Percentiles rank a stretch among this genome's conserved stretches.
phyloP scores from a whole-genome alignment of 2,113 vertebrate species.

The Antechinus flavipes region DNA sequence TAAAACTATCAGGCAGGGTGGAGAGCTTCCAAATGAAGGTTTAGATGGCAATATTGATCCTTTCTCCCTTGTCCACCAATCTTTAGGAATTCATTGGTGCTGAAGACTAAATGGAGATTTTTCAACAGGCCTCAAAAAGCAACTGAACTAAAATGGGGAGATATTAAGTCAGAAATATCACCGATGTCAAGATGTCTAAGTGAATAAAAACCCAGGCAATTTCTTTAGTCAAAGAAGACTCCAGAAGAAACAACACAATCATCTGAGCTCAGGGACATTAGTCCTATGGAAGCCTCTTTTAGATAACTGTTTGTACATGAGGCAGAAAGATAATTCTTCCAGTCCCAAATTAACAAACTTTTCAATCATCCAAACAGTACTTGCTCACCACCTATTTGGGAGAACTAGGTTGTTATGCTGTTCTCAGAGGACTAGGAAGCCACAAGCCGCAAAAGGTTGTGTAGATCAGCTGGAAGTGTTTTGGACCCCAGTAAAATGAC shows the following conservation, averaged over 20 bases:
- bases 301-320: conserved; percentile 14
- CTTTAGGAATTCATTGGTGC: conserved; percentile 13
- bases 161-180: conserved; percentile 17
- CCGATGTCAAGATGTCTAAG: not conserved
- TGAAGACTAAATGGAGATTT: conserved; percentile 38
- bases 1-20: not conserved
- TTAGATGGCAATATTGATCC: not conserved
- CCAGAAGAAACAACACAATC: conserved; percentile 35
- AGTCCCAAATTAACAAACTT: not conserved
- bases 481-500: not conserved
- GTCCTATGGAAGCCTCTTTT: conserved; percentile 21
- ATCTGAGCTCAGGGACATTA: not conserved
- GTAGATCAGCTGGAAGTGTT: not conserved
- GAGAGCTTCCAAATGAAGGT: not conserved
- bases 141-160: conserved; percentile 32
- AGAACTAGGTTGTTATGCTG: not conserved
- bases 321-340: not conserved
- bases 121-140: conserved; percentile 29
- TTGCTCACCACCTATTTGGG: not conserved
- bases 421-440: not conserved
- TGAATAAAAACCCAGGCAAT: conserved; percentile 14
- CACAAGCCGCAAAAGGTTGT: not conserved
- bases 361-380: not conserved
- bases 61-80: not conserved
- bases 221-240: conserved; percentile 19